Percentiles rank a stretch among this genome's conserved stretches.
These are phyloP conservation scores for Trichogramma evanescens DNA, from an alignment of 2,888 invertebrate genomes.

Conservation along the genomic window DNA sequence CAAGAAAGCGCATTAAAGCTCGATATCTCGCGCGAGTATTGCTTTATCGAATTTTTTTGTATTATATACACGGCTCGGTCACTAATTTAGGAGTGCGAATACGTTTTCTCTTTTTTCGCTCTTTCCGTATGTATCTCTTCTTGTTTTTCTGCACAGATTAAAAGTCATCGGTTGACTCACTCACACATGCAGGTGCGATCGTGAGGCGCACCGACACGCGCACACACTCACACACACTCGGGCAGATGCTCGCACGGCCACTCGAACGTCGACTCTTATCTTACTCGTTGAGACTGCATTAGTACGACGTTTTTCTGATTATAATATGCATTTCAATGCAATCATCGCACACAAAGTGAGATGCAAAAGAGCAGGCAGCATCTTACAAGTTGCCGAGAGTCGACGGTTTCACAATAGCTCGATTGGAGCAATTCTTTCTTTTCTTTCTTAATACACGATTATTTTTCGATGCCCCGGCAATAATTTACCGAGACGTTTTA, in stretches of 20 bases:
- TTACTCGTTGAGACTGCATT: conserved; percentile 2
- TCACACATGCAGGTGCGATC: too few relatives aligned
- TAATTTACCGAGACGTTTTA: too few relatives aligned
- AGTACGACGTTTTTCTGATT: conserved; percentile 1
- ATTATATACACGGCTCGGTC: conserved; percentile 3
- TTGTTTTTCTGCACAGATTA: not conserved
- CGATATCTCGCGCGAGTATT: not conserved
- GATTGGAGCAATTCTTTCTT: too few relatives aligned
- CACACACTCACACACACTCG: too few relatives aligned
- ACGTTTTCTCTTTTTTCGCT: not conserved
- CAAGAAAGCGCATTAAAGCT: conserved; percentile 8
- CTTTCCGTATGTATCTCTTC: not conserved
- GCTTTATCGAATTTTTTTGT: conserved; percentile 1
- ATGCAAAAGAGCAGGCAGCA: too few relatives aligned
- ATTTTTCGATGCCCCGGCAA: too few relatives aligned
- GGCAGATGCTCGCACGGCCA: not conserved
- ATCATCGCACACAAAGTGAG: not conserved
- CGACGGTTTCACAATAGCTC: too few relatives aligned
- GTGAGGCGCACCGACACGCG: too few relatives aligned
- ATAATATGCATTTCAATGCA: conserved; percentile 5
- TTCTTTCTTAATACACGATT: too few relatives aligned
- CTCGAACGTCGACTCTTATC: conserved; percentile 2
- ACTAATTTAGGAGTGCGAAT: not conserved
- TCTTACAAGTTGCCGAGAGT: too few relatives aligned
- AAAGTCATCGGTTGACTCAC: conserved; percentile 8